Evolutionary conservation across 2,113 vertebrate species (phyloP).

Genomic region (Scopus umbretta): DNA sequence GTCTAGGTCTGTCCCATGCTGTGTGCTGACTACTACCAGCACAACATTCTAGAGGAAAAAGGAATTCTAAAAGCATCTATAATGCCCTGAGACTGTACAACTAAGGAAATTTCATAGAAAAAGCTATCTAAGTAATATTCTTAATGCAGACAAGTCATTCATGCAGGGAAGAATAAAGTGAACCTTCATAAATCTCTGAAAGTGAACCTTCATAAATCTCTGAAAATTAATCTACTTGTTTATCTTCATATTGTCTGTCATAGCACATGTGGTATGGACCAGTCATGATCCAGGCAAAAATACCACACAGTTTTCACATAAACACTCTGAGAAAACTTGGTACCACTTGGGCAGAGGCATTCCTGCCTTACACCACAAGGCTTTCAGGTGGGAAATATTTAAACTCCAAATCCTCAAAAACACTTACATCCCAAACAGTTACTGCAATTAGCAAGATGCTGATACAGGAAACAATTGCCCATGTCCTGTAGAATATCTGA

Average conservation of each 20-base stretch:
- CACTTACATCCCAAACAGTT: background rate
- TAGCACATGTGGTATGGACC: background rate
- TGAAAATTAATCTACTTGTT: background rate
- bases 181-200: background rate
- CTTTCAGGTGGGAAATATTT: background rate
- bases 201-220: background rate
- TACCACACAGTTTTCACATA: background rate
- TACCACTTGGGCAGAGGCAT: background rate
- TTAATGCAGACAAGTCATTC: background rate
- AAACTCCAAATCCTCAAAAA: background rate
- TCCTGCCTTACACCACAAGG: background rate
- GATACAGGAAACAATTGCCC: background rate
- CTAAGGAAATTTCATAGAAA: background rate
- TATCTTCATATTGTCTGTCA: background rate
- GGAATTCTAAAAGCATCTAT: background rate
- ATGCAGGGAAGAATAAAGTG: background rate
- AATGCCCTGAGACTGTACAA: background rate
- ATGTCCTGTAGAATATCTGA: background rate
- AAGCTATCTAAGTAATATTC: background rate
- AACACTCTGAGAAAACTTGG: background rate
- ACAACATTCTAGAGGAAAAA: background rate
- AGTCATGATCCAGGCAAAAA: background rate
- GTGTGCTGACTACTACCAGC: background rate
- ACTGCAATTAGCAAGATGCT: background rate
- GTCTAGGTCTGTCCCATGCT: background rate